These are phyloP conservation scores for Hirtodrosophila alboralis DNA, from an alignment of 2,888 invertebrate species.

Conservation along the genomic window DNA sequence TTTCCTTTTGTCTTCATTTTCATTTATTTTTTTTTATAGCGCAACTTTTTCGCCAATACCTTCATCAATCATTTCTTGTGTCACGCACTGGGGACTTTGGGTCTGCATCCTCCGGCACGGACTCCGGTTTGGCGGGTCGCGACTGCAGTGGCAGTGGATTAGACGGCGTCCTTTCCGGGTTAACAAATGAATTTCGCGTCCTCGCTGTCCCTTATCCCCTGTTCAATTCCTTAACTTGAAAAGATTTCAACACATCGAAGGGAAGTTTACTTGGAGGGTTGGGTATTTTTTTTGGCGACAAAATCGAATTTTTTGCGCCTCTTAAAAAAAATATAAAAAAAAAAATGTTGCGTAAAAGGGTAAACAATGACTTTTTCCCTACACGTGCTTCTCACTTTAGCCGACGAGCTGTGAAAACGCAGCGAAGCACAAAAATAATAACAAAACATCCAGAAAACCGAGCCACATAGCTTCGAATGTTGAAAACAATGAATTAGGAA, in stretches of 20 bases:
- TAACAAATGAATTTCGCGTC: conserved; percentile 77
- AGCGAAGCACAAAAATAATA: conserved; percentile 76
- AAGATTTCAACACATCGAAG: conserved; percentile 63
- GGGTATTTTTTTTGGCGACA: conserved; percentile 33
- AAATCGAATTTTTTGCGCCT: conserved; percentile 45
- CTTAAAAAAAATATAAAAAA: no score
- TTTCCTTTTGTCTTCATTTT: conserved; percentile 19
- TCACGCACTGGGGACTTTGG: conserved; percentile 63
- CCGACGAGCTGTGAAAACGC: conserved; percentile 68
- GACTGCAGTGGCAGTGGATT: conserved; percentile 71
- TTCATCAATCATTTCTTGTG: conserved; percentile 76
- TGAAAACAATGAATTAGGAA: conserved; percentile 55
- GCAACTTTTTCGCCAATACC: conserved; percentile 62
- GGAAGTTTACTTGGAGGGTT: conserved; percentile 4
- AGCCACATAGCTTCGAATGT: conserved; percentile 20
- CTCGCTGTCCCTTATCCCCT: conserved; percentile 1
- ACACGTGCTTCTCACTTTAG: conserved; percentile 40
- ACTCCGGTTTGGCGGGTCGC: conserved; percentile 52
- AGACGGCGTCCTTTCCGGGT: conserved; percentile 67
- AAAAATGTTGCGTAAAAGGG: conserved; percentile 61
- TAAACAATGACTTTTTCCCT: conserved; percentile 62
- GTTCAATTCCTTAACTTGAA: conserved; percentile 43
- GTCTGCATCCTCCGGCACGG: conserved; percentile 50
- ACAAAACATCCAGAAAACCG: conserved; percentile 50
- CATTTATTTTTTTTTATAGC: conserved; percentile 16